phyloP scores from a whole-genome alignment of 2,113 vertebrate genomes.

The Plestiodon gilberti region DNA sequence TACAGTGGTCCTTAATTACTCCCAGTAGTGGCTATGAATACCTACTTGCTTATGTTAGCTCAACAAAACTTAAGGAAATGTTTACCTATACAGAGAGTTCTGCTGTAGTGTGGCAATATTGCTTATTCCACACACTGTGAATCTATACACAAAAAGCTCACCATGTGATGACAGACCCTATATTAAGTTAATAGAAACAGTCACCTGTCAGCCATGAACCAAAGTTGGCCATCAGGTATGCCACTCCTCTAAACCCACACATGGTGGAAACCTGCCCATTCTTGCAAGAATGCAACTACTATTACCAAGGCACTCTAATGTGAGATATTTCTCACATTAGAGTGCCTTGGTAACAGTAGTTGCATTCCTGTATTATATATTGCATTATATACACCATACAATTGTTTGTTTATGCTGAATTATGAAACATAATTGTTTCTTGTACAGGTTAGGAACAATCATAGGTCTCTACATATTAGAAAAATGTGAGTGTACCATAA shows the following conservation, averaged over 20 bases:
- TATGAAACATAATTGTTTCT: not conserved
- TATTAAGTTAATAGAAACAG: not conserved
- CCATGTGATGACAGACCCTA: not conserved
- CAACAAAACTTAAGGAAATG: not conserved
- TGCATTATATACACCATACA: no score
- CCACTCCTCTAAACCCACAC: not conserved
- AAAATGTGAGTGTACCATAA: fast-evolving
- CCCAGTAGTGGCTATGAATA: not conserved
- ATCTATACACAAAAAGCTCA: not conserved
- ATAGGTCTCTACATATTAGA: fast-evolving
- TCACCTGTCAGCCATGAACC: not conserved
- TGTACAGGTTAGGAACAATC: not conserved
- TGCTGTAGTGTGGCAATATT: not conserved
- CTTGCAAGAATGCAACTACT: not conserved
- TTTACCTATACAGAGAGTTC: not conserved
- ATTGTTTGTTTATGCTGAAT: no score
- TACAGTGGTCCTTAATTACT: no score
- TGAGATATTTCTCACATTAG: not conserved
- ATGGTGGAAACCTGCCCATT: not conserved
- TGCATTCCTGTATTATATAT: not conserved
- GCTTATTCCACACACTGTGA: not conserved
- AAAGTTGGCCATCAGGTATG: not conserved
- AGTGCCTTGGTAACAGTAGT: not conserved
- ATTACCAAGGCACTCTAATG: not conserved
- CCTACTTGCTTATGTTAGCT: not conserved